A percentile compares a stretch with the other conserved stretches of the same genome.
Conservation (phyloP, 2,888 invertebrate species). For the Hylaea fasciaria region DNA sequence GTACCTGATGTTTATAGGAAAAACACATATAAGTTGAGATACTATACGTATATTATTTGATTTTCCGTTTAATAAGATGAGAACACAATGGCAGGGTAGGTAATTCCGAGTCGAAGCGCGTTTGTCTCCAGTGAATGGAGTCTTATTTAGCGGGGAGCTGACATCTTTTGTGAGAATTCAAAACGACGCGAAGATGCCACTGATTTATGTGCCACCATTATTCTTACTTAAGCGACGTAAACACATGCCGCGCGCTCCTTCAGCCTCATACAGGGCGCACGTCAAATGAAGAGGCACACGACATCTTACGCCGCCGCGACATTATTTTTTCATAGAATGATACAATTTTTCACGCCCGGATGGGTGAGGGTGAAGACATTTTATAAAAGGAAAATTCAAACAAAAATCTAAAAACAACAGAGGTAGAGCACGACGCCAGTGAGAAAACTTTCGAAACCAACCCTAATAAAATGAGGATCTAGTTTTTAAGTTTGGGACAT, state of each 20-base stretch:
- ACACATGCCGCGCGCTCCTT: slow-evolving; percentile 69
- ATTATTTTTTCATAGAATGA: slow-evolving; percentile 40
- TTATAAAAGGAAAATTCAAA: slow-evolving; percentile 17
- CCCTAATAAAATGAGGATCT: slow-evolving; percentile 29
- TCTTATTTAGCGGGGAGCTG: slow-evolving; percentile 58
- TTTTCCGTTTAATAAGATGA: slow-evolving; percentile 46
- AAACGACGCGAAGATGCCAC: slow-evolving; percentile 73
- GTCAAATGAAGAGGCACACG: slow-evolving; percentile 43
- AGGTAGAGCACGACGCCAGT: slow-evolving; percentile 7
- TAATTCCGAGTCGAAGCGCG: slow-evolving; percentile 41
- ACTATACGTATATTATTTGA: slow-evolving; percentile 17
- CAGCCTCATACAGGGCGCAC: slow-evolving; percentile 43
- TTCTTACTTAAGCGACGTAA: slow-evolving; percentile 77
- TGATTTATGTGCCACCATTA: slow-evolving; percentile 76
- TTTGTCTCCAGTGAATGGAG: slow-evolving; percentile 57
- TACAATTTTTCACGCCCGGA: slow-evolving; percentile 27
- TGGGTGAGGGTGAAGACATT: slow-evolving; percentile 2
- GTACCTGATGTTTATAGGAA: neutral
- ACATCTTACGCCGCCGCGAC: slow-evolving; percentile 29
- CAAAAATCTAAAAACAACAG: neutral
- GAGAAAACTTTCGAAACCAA: slow-evolving; percentile 31
- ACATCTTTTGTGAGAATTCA: slow-evolving; percentile 72
- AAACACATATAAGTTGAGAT: neutral
- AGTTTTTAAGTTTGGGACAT: slow-evolving; percentile 44
- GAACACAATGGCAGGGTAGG: slow-evolving; percentile 47